Conservation (phyloP, 2,888 invertebrate species). For the Idaea aversata region DNA sequence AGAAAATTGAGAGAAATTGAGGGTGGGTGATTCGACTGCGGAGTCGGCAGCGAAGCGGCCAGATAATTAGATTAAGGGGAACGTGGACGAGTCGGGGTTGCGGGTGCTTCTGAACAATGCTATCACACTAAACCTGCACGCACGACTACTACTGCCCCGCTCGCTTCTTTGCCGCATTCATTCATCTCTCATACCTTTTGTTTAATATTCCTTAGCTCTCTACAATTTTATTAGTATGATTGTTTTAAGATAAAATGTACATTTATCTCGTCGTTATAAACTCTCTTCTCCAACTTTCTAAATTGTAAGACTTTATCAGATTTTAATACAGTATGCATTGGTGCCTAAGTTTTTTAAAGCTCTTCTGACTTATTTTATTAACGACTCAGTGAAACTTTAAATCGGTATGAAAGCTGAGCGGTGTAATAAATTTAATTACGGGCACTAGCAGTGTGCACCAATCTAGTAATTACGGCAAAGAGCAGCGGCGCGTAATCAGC, state of each 20-base stretch:
- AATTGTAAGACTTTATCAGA: not conserved
- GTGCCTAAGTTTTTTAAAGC: not conserved
- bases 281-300: not conserved
- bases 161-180: slow-evolving; percentile 41
- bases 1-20: slow-evolving; percentile 55
- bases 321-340: not conserved
- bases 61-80: slow-evolving; percentile 75
- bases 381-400: not conserved
- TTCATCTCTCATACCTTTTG: slow-evolving; percentile 42
- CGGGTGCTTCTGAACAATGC: slow-evolving; percentile 60
- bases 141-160: slow-evolving; percentile 47
- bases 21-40: slow-evolving; percentile 50
- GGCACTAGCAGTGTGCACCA: slow-evolving; percentile 68
- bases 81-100: slow-evolving; percentile 58
- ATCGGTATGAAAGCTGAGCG: slow-evolving; percentile 32
- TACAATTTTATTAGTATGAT: not conserved
- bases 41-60: slow-evolving; percentile 67
- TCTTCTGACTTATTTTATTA: not conserved
- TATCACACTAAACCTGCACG: slow-evolving; percentile 60
- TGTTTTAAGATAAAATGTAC: too few relatives aligned
- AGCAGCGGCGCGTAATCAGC: slow-evolving; percentile 69
- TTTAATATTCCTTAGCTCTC: slow-evolving; percentile 17
- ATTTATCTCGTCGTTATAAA: not conserved
- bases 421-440: slow-evolving; percentile 74
- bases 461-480: slow-evolving; percentile 74